Percentiles rank a stretch among this genome's conserved stretches.
These are phyloP conservation scores for Caenorhabditis sp. DNA, from an alignment of 2,888 invertebrate species.

Conservation along the genomic window DNA sequence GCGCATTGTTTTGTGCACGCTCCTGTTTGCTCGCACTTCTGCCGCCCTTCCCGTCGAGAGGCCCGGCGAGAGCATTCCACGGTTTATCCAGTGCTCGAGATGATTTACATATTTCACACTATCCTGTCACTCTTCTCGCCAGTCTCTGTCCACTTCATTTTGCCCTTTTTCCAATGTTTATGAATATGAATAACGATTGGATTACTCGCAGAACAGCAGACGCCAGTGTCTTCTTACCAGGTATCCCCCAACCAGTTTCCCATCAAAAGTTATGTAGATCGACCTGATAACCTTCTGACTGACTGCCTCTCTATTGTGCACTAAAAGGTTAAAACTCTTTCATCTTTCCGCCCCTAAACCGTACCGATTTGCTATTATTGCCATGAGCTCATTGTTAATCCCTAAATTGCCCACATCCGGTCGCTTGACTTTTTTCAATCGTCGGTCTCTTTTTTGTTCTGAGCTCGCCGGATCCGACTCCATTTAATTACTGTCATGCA, in stretches of 20 bases:
- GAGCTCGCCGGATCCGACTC: no score
- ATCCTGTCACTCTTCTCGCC: conserved; percentile 26
- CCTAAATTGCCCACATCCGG: not conserved
- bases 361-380: no score
- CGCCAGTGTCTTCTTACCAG: no score
- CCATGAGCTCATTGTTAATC: not conserved
- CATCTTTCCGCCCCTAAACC: not conserved
- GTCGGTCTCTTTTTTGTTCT: not conserved
- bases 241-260: not conserved
- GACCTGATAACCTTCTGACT: no score
- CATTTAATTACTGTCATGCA: no score
- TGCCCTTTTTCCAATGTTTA: conserved; percentile 45
- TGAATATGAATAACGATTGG: conserved; percentile 24
- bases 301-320: not conserved
- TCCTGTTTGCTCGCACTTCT: conserved; percentile 43
- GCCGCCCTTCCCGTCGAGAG: conserved; percentile 15
- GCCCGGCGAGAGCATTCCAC: conserved; percentile 25
- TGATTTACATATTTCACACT: conserved; percentile 52
- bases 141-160: not conserved
- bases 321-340: not conserved
- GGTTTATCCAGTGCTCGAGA: conserved; percentile 29
- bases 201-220: conserved; percentile 1
- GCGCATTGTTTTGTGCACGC: conserved; percentile 43
- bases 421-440: no score
- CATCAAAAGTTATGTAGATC: not conserved